phyloP scores from a whole-genome alignment of 2,113 vertebrate species.

The Lepus europaeus region DNA sequence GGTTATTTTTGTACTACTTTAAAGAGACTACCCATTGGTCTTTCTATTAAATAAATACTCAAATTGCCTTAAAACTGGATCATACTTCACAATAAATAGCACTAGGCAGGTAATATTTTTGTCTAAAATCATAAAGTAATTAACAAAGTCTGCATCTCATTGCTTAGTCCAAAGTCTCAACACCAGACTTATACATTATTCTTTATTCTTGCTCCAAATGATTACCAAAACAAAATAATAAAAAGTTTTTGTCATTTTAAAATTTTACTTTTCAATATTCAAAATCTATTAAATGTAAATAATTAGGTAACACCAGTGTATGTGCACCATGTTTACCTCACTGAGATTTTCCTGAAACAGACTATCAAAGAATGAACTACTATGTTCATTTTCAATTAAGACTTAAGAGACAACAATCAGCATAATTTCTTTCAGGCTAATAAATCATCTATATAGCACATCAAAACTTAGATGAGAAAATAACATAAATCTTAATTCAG shows the following conservation, averaged over 20 bases:
- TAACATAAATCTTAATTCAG: slow-evolving; percentile 48
- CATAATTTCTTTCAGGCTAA: slow-evolving; percentile 18
- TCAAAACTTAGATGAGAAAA: slow-evolving; percentile 29
- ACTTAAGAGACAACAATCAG: slow-evolving; percentile 10
- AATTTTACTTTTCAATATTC: slow-evolving; percentile 53
- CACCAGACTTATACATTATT: not conserved
- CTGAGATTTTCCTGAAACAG: not conserved
- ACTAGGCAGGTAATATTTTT: not conserved
- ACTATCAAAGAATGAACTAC: slow-evolving; percentile 29
- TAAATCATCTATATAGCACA: slow-evolving; percentile 1
- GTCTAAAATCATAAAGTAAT: slow-evolving; percentile 24
- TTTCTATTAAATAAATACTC: slow-evolving; percentile 5
- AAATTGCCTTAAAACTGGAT: not conserved
- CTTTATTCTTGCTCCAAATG: slow-evolving; percentile 8
- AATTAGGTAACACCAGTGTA: slow-evolving; percentile 24
- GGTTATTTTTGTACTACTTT: not conserved
- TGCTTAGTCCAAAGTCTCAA: not conserved
- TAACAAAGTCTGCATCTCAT: slow-evolving; percentile 30
- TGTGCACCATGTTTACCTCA: not conserved
- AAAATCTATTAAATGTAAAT: slow-evolving; percentile 46
- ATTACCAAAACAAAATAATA: not conserved
- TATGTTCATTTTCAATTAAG: slow-evolving; percentile 13
- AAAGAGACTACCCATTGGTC: not conserved
- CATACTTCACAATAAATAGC: not conserved
- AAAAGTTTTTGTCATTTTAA: slow-evolving; percentile 2